Base-by-base conservation (phyloP, 1,140 invertebrate genomes). In the Druon quercuslanigerum region DNA sequence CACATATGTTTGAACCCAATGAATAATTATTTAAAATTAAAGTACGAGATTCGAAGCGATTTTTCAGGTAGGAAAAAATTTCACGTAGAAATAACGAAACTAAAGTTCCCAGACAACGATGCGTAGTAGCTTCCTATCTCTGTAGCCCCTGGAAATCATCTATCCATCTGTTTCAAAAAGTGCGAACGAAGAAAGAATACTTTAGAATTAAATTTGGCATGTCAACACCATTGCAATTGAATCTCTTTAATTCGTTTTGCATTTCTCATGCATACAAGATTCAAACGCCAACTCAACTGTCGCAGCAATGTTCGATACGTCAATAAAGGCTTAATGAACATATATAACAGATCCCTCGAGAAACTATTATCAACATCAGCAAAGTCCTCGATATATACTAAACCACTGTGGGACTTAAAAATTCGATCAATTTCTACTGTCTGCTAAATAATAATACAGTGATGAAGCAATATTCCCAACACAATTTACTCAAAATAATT, bases 331-430 rank as follows among this genome's bases (percentile, higher is more conserved):
- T 40, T 60, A 60, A 25, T 60, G 57, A 25, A 25, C 57, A 60
- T 3, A 25, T 40, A 20, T 14, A 60, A 25, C 25, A 14, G 25
- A 60, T 60, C 57, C 57, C 57, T 6, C 57, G 57, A 60, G 57
- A 60, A 60, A 60, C 40, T 25, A 60, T 60, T 60, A 25, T 6
- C 20, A 60, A 60, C 57, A 60, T 9, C 20, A 60, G 57, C 8
- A 60, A 60, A 60, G 40, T 60, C 25, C 57, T 60, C 20, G 57
- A 60, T 33, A 60, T 25, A 19, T 60, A 33, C 12, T 12, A 11
- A 60, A 33, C 20, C 57, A 25, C 57, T 12, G 20, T 60, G 57
- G 19, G 6, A 60, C 25, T 60, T 14, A 40, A 60, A 13, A 60
- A 13, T 60, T 60, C 25, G 20, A 20, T 60, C 6, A 25, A 14